Percentiles rank a stretch among this genome's conserved stretches.
phyloP scores from a whole-genome alignment of 2,113 vertebrate genomes.

The Oncorhynchus gorbuscha region DNA sequence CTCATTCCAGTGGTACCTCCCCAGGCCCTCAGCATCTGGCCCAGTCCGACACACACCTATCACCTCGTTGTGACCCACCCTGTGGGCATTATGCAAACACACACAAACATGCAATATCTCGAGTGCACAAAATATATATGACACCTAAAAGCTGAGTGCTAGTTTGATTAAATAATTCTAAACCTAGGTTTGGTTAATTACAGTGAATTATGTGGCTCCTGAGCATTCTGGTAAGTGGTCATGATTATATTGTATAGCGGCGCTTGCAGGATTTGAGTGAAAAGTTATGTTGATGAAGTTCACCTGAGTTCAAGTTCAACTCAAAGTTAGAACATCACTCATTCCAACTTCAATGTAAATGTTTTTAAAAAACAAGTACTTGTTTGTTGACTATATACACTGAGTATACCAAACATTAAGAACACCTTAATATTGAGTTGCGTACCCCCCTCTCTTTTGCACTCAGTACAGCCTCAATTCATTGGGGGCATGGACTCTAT shows the following conservation, averaged over 20 bases:
- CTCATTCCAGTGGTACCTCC: conserved; percentile 97
- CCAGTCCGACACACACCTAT: conserved; percentile 92
- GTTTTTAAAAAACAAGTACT: too few species aligned
- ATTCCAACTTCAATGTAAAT: not conserved
- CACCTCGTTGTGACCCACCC: conserved; percentile 98
- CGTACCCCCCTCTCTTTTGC: too few species aligned
- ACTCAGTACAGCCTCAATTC: too few species aligned
- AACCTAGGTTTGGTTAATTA: not conserved
- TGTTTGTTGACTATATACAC: too few species aligned
- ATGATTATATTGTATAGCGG: not conserved
- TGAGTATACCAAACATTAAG: too few species aligned
- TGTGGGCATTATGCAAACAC: conserved; percentile 48
- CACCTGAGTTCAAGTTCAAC: not conserved
- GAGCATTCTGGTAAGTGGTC: not conserved
- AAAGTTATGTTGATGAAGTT: not conserved
- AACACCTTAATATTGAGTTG: too few species aligned
- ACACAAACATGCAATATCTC: not conserved
- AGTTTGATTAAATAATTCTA: conserved; percentile 9
- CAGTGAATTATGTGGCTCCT: conserved; percentile 6
- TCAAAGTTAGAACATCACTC: not conserved
- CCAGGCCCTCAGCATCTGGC: conserved; percentile 91
- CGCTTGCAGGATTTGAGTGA: not conserved
- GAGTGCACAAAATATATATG: not conserved
- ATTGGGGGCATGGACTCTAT: too few species aligned
- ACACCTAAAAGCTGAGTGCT: not conserved